phyloP scores from a whole-genome alignment of 2,888 invertebrate species.

The Spilosoma lubricipeda region DNA sequence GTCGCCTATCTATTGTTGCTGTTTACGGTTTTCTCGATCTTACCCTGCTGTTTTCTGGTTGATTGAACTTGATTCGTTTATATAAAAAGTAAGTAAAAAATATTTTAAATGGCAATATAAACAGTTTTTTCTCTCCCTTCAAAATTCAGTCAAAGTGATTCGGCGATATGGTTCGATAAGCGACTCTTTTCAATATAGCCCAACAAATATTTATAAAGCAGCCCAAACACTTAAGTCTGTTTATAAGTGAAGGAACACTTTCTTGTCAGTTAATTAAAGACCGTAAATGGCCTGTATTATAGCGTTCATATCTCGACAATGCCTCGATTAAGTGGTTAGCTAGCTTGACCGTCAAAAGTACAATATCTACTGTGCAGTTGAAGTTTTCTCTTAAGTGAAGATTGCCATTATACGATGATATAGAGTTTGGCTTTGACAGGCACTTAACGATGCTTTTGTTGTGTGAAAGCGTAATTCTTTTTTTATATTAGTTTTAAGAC shows the following conservation, averaged over 20 bases:
- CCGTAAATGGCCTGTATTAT: conserved; percentile 36
- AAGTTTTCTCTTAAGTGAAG: conserved; percentile 5
- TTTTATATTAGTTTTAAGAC: background rate
- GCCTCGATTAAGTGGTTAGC: conserved; percentile 24
- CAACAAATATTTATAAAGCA: background rate
- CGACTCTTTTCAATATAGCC: background rate
- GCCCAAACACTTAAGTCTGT: conserved; percentile 20
- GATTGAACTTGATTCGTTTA: no score
- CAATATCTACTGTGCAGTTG: conserved; percentile 6
- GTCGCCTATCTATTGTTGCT: no score
- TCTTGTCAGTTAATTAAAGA: conserved; percentile 51
- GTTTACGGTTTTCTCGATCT: no score
- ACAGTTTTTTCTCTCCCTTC: background rate
- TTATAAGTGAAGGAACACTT: conserved; percentile 26
- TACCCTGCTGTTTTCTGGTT: no score
- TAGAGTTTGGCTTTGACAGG: background rate
- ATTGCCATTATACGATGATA: background rate
- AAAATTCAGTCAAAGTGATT: no score
- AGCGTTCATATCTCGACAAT: conserved; percentile 31
- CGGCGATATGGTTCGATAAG: background rate
- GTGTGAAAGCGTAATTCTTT: background rate
- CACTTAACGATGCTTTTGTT: background rate
- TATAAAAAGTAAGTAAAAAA: background rate
- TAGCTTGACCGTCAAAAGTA: conserved; percentile 14
- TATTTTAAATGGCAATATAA: background rate